Percentiles rank a stretch among this genome's conserved stretches.
phyloP scores from a whole-genome alignment of 2,888 invertebrate species.

The Mystacides longicornis region DNA sequence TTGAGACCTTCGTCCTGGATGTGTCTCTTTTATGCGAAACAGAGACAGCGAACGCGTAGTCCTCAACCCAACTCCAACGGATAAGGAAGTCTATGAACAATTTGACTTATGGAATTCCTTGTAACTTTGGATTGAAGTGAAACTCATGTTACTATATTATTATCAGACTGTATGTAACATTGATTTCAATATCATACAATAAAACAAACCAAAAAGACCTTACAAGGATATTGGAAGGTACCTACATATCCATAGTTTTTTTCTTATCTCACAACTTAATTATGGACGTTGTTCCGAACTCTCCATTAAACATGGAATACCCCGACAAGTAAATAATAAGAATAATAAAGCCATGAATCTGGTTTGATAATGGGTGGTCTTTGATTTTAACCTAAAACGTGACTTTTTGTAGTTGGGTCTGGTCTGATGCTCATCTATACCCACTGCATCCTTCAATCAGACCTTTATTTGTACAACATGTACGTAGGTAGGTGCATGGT shows the following conservation, averaged over 20 bases:
- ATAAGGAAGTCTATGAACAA: too few species aligned
- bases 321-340: not conserved
- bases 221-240: not conserved
- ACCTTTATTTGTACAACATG: too few species aligned
- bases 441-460: too few species aligned
- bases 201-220: not conserved
- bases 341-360: not conserved
- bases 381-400: conserved; percentile 19
- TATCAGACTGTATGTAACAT: not conserved
- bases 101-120: too few species aligned
- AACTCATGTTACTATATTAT: not conserved
- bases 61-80: too few species aligned
- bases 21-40: too few species aligned
- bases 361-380: conserved; percentile 17
- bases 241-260: not conserved
- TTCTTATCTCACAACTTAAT: conserved; percentile 2
- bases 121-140: too few species aligned
- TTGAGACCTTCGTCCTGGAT: too few species aligned
- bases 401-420: conserved; percentile 19
- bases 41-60: too few species aligned
- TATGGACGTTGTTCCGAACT: not conserved
- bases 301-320: not conserved
- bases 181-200: not conserved
- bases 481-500: too few species aligned
- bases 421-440: too few species aligned